Evolutionary conservation across 2,888 invertebrate species (phyloP), one percentile per base, ranked within the genome.

Genomic region (Amblyteles armatorius): DNA sequence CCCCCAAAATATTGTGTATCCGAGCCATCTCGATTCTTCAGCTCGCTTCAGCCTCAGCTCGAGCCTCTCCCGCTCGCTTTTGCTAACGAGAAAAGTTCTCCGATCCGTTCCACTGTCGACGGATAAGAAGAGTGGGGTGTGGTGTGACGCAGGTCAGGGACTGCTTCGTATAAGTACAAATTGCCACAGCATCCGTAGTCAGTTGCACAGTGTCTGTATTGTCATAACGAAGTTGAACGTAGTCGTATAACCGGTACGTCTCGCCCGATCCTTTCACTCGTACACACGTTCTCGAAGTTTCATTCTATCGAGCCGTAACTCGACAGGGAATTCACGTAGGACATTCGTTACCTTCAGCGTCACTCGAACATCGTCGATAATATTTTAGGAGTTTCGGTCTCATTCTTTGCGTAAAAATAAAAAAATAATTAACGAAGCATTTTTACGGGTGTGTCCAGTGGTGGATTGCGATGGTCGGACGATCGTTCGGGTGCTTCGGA

Each of bases 121-220:
- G 55, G 9, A 60, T 13, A 72, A 68, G 83, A 84, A 87, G 88
- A 87, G 87, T 79, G 87, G 81, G 55, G 67, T 55, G 69, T 72
- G 57, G 77, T 86, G 86, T 87, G 88, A 73, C 86, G 87, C 87
- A 82, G 77, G 84, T 85, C 84, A 83, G 87, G 83, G 79, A 79
- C 79, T 80, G 52, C 77, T 87, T 86, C 71, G 88, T 92, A 93
- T 92, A 91, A 92, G 86, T 87, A 81, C 88, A 89, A 87, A 87
- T 87, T 85, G 81, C 80, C 85, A 68, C 90, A 90, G 90, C 89
- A 90, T 89, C 89, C 88, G 87, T 87, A 91, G 90, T 90, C 90
- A 90, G 90, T 89, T 74, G 67, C 11, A 67, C 72, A 55, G 79
- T 80, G 82, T 79, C 26, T 50, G 65, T 36, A 74, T 82, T 73